phyloP scores from a whole-genome alignment of 2,888 invertebrate genomes.

The Mongoloraphidia duomilia region DNA sequence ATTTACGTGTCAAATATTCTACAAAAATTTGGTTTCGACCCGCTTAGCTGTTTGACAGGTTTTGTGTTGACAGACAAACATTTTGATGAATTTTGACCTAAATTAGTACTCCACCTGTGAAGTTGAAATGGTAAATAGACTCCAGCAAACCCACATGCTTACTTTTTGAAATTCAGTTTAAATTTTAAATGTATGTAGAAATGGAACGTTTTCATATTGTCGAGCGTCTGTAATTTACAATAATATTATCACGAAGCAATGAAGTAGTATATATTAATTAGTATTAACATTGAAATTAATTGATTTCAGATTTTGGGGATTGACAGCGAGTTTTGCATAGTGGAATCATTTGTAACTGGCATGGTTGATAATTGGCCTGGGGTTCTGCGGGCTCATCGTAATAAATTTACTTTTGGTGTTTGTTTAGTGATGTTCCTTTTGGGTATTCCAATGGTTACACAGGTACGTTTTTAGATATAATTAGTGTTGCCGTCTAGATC shows the following conservation, averaged over 20 bases:
- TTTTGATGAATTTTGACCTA: too few species aligned
- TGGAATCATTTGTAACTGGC: constrained; percentile 46
- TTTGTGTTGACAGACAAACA: too few species aligned
- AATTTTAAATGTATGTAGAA: not conserved
- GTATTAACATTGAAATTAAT: not conserved
- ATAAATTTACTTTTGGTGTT: constrained; percentile 51
- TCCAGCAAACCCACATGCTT: too few species aligned
- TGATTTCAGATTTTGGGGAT: constrained; percentile 47
- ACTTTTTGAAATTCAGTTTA: not conserved
- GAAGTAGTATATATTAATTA: not conserved
- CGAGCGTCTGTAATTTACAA: too few species aligned
- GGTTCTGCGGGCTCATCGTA: constrained; percentile 39
- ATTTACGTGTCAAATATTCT: too few species aligned
- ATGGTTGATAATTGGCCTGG: constrained; percentile 44
- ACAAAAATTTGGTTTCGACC: too few species aligned
- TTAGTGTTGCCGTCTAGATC: too few species aligned
- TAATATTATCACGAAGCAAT: not conserved
- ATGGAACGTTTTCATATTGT: not conserved
- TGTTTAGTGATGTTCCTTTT: constrained; percentile 70
- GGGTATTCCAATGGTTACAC: constrained; percentile 77
- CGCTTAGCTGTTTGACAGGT: too few species aligned
- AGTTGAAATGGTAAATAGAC: too few species aligned
- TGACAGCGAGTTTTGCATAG: constrained; percentile 58
- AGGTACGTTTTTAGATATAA: constrained; percentile 35
- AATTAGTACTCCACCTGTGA: too few species aligned